Conservation (phyloP, 2,888 invertebrate species). For the Lepidochitona cinerea region DNA sequence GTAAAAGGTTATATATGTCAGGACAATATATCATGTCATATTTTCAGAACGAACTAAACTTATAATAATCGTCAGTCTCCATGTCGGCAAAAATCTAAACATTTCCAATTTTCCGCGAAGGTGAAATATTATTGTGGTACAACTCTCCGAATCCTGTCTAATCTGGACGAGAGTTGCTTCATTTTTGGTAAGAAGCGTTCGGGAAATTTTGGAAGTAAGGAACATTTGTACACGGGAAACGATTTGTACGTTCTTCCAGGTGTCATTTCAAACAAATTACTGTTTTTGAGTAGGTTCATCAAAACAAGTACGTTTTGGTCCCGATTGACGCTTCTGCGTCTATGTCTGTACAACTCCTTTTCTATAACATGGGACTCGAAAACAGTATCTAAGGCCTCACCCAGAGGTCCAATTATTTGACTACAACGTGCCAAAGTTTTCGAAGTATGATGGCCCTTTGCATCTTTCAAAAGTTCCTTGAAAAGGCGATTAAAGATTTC, state of each 20-base stretch:
- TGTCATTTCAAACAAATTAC: not conserved
- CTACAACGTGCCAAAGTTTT: not conserved
- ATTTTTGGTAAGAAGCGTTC: too few relatives aligned
- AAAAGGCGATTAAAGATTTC: slow-evolving; percentile 32
- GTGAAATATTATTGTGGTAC: too few relatives aligned
- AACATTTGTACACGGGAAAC: not conserved
- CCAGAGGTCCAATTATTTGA: not conserved
- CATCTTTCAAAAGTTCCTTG: slow-evolving; percentile 19
- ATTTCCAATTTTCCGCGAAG: too few relatives aligned
- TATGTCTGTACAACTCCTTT: not conserved
- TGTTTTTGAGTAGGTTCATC: not conserved
- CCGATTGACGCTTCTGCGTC: not conserved
- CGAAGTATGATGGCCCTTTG: slow-evolving; percentile 22
- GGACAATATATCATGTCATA: too few relatives aligned
- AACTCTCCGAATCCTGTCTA: too few relatives aligned
- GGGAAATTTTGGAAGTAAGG: not conserved
- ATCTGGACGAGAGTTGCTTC: too few relatives aligned
- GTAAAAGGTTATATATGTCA: too few relatives aligned
- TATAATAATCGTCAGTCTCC: too few relatives aligned
- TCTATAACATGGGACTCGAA: not conserved
- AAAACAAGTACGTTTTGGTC: not conserved
- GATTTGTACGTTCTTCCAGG: slow-evolving; percentile 10
- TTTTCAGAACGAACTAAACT: too few relatives aligned
- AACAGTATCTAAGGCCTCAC: not conserved
- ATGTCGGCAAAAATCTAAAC: too few relatives aligned